These are phyloP conservation scores for Macrocentrus cingulum DNA, from an alignment of 1,140 invertebrate genomes.

Conservation along the genomic window DNA sequence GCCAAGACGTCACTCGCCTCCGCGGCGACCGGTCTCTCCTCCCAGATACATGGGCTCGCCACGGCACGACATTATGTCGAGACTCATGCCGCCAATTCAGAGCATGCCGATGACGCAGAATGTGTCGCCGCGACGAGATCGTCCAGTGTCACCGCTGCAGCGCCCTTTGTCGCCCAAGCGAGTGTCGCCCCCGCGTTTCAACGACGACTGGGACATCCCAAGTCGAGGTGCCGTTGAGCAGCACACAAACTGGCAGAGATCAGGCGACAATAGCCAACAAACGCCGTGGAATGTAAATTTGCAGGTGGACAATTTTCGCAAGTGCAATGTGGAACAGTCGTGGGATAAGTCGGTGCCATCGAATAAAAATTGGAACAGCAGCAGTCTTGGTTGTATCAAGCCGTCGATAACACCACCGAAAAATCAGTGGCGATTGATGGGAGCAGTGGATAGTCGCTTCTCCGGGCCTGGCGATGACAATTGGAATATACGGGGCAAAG, in stretches of 20 bases:
- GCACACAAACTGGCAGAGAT: conserved; percentile 30
- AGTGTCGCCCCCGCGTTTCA: conserved; percentile 27
- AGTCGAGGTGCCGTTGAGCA: conserved; percentile 46
- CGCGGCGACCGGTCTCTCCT: conserved; percentile 12
- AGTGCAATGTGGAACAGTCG: conserved; percentile 26
- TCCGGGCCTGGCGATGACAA: conserved; percentile 24
- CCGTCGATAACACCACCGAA: conserved; percentile 17
- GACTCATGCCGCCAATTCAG: not conserved
- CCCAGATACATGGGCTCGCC: too few relatives aligned
- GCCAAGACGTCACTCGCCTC: conserved; percentile 33
- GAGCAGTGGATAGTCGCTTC: conserved; percentile 15
- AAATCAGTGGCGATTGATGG: conserved; percentile 18
- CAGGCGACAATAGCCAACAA: conserved; percentile 31
- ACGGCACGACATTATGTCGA: conserved; percentile 22
- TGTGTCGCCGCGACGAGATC: conserved; percentile 32
- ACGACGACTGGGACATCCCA: conserved; percentile 54
- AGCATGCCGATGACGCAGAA: not conserved
- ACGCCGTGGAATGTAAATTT: conserved; percentile 1
- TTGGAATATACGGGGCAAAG: conserved; percentile 43
- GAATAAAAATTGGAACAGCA: conserved; percentile 21
- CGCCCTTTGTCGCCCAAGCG: conserved; percentile 25
- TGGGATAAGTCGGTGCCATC: conserved; percentile 24
- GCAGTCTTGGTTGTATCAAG: conserved; percentile 30
- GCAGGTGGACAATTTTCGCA: not conserved
- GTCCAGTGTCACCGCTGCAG: not conserved